These are phyloP conservation scores for Narcine bancroftii DNA, from an alignment of 2,113 vertebrate genomes.

Conservation along the genomic window DNA sequence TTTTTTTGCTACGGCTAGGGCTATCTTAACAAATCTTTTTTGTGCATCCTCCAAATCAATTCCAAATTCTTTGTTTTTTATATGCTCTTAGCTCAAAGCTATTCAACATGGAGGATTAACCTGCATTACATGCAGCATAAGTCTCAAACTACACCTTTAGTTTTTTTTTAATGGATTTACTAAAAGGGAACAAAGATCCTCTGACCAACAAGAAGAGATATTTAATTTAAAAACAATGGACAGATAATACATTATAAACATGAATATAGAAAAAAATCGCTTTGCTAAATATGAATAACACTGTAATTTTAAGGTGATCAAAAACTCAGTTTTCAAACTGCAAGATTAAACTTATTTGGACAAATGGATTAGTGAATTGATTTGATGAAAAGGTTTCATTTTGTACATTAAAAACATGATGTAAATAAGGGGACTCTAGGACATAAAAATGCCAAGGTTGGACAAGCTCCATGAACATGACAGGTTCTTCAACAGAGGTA, in stretches of 20 bases:
- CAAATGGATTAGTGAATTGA: background rate
- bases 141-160: background rate
- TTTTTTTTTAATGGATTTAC: background rate
- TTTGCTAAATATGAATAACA: background rate
- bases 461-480: background rate
- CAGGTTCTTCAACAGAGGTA: background rate
- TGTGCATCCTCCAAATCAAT: no score
- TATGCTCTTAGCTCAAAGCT: no score
- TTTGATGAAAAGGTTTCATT: conserved; percentile 11
- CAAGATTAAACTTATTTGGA: background rate
- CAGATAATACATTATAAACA: background rate
- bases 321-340: background rate
- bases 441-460: background rate
- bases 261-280: background rate
- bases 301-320: background rate
- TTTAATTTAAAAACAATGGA: conserved; percentile 12
- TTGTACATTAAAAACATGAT: background rate
- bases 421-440: background rate
- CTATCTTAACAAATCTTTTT: no score
- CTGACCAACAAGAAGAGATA: background rate
- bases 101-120: background rate
- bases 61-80: no score
- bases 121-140: background rate
- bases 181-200: background rate
- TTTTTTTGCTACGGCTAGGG: no score